Percentiles rank a stretch among this genome's conserved stretches.
These are phyloP conservation scores for Halcyon leucocephala DNA, from an alignment of 2,797 vertebrate species.

Conservation along the genomic window DNA sequence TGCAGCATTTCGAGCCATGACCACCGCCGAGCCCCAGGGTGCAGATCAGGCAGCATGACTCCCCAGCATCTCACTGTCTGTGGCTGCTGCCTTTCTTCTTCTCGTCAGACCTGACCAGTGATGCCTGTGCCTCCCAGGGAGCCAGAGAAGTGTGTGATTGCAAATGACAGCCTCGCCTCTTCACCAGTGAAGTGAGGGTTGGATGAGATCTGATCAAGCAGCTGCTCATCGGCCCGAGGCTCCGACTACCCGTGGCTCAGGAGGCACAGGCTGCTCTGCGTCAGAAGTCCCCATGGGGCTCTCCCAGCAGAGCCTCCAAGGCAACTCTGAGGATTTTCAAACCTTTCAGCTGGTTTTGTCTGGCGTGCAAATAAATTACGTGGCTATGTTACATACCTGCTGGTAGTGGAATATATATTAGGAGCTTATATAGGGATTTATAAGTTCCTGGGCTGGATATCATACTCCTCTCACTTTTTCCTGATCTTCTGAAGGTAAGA, in stretches of 20 bases:
- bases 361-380: background rate
- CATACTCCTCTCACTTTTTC: background rate
- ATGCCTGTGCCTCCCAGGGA: background rate
- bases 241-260: background rate
- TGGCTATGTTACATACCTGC: background rate
- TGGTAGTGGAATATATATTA: rapidly evolving
- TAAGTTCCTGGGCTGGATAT: background rate
- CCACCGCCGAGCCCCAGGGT: background rate
- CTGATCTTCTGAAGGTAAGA: background rate
- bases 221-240: background rate
- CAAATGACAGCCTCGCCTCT: conserved; percentile 29
- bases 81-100: background rate
- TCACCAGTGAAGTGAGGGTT: background rate
- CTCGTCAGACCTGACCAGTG: background rate
- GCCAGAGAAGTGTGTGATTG: background rate
- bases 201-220: background rate
- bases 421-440: background rate
- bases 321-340: background rate
- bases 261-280: background rate
- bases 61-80: background rate
- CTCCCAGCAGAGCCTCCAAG: background rate
- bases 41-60: background rate
- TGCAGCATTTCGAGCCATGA: rapidly evolving
- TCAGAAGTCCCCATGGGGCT: rapidly evolving
- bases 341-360: background rate